phyloP scores from a whole-genome alignment of 2,888 invertebrate species.

The Mongoloraphidia duomilia region DNA sequence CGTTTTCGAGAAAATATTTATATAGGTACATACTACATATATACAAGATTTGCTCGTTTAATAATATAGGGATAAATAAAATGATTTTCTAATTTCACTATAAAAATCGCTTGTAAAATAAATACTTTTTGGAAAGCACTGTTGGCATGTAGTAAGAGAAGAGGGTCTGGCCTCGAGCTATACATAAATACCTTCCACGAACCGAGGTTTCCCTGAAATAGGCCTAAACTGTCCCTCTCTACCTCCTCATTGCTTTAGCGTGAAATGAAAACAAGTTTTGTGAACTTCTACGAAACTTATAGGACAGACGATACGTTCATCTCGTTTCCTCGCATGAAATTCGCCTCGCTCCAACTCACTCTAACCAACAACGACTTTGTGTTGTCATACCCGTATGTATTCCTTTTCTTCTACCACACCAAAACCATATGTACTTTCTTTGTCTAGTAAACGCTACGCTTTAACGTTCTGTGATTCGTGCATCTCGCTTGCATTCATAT shows the following conservation, averaged over 20 bases:
- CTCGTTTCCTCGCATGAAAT: background rate
- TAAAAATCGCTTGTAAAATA: too few species aligned
- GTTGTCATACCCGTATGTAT: background rate
- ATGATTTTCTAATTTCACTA: too few species aligned
- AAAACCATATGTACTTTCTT: background rate
- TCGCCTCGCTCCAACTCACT: background rate
- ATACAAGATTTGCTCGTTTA: too few species aligned
- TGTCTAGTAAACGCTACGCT: too few species aligned
- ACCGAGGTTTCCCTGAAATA: constrained; percentile 28
- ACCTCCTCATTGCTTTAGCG: constrained; percentile 20
- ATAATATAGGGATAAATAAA: too few species aligned
- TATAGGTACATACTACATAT: too few species aligned
- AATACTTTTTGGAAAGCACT: too few species aligned
- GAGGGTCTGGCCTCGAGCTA: constrained; percentile 4
- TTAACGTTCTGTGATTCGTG: too few species aligned
- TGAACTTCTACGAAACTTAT: constrained; percentile 23
- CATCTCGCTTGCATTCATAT: too few species aligned
- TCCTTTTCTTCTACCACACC: background rate
- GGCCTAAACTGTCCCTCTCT: constrained; percentile 16
- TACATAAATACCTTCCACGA: constrained; percentile 24
- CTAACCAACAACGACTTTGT: background rate
- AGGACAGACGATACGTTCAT: background rate
- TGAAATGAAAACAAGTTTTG: constrained; percentile 29
- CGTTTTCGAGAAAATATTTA: too few species aligned
- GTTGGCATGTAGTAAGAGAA: background rate